phyloP scores from a whole-genome alignment of 1,140 invertebrate species.

The Colletes gigas region DNA sequence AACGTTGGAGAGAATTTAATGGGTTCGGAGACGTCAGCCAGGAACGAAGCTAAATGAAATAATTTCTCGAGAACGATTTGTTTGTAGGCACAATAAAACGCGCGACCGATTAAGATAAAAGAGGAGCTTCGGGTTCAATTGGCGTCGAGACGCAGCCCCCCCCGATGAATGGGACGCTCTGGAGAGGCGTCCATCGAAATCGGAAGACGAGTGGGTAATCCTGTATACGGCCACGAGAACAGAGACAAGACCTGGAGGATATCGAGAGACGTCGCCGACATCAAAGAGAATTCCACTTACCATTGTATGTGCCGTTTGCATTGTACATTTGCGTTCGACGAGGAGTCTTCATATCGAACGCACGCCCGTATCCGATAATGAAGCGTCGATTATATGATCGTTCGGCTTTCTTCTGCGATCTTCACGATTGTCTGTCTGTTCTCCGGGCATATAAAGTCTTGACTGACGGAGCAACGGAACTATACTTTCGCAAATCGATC shows the following conservation, averaged over 20 bases:
- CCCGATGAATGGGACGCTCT: conserved; percentile 24
- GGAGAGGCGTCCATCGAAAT: conserved; percentile 47
- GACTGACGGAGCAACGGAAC: too few species aligned
- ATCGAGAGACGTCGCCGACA: conserved; percentile 33
- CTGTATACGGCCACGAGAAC: conserved; percentile 15
- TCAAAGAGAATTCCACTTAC: conserved; percentile 50
- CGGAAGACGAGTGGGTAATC: conserved; percentile 44
- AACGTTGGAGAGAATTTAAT: conserved; percentile 1
- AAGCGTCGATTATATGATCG: conserved; percentile 23
- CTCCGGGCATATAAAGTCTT: too few species aligned
- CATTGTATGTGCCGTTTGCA: conserved; percentile 44
- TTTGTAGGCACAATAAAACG: conserved; percentile 39
- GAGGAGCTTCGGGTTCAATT: conserved; percentile 18
- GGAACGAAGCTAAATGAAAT: conserved; percentile 31
- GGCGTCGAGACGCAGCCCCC: conserved; percentile 30
- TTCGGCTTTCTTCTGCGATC: not conserved
- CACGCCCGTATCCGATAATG: conserved; percentile 16
- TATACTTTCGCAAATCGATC: too few species aligned
- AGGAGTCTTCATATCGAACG: conserved; percentile 7
- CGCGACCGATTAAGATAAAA: conserved; percentile 35
- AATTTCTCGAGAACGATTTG: conserved; percentile 47
- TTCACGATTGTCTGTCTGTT: too few species aligned
- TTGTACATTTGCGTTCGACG: conserved; percentile 49
- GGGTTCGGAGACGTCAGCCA: not conserved
- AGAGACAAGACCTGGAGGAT: conserved; percentile 36